Base-by-base conservation (phyloP, 1,140 invertebrate species). In the Neodiprion virginianus region DNA sequence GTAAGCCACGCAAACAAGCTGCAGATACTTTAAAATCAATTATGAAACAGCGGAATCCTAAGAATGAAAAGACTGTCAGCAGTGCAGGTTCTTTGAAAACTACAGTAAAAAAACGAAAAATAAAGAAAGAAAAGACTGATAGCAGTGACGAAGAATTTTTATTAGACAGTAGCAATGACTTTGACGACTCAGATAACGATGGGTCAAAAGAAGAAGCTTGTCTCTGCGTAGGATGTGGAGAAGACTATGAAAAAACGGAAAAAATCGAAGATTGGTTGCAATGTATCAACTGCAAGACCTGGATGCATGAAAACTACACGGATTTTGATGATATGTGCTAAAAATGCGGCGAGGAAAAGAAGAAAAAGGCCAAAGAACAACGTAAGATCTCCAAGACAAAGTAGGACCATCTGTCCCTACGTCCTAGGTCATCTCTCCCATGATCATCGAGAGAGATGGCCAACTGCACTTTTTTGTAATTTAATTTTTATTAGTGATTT, bases 291-390 rank as follows among this genome's bases (percentile, higher is more conserved):
- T 74, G 72, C 72, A 50, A 73, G 49, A 65, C 49, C 9, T 73
- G 75, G 75, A 68, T 73, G 10, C 75, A 76, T 49, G 75, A 76
- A 50, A 68, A 72, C 23, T 76, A 72, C 67, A 73, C 75, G 8
- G 67, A 50, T 12, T 76, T 76, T 69, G 75, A 76, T 5, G 17
- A 12, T 7, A 68, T 69, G 48, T 73, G 71, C 61, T 72, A 53
- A 10, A 67, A 73, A 23, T 76, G 75, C 66, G 75, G 72, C 28
- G 40, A 48, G 40, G 61, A 76, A 61, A 71, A 76, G 71, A 74
- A 66, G 79, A 77, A 86, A 21, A 10, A 11, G 17, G 5, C 48
- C 12, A 69, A 69, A 69, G 48, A 40, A 21, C 17, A 21, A 21
- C 17, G 17, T 21, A 21, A 21, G 17, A 21, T 21, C 17, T 21